Percentiles rank a stretch among this genome's conserved stretches.
Conservation (phyloP, 35 echinoderm and acorn worm species). For the Amphiura filiformis region DNA sequence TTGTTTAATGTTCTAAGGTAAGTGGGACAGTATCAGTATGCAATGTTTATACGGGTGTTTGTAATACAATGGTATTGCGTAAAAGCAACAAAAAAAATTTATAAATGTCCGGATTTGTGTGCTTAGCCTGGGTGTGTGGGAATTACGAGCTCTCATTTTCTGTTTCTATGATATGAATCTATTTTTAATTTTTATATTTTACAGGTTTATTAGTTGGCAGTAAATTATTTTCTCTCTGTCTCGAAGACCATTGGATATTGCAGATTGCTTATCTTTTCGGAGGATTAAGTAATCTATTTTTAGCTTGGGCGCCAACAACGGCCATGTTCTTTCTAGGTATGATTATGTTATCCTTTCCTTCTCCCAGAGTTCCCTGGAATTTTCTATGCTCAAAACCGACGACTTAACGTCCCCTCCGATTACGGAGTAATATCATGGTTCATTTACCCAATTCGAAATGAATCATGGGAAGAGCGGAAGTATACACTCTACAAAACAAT, state of each 20-base stretch:
- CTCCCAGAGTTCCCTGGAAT: no score
- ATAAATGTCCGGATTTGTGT: neutral
- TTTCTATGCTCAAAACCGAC: no score
- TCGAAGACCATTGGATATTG: neutral
- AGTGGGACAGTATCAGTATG: neutral
- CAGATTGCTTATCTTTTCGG: neutral
- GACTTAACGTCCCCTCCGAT: no score
- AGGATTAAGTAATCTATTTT: neutral
- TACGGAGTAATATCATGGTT: no score
- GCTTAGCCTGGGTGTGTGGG: neutral
- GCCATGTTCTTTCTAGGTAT: neutral
- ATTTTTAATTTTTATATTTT: neutral
- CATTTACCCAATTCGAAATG: no score
- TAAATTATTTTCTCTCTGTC: neutral
- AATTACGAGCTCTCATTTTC: no score
- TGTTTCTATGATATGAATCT: neutral
- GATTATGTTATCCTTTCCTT: no score
- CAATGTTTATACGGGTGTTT: neutral
- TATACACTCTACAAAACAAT: no score
- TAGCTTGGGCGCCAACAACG: neutral
- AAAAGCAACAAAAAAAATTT: neutral
- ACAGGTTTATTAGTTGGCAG: neutral
- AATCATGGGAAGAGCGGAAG: no score
- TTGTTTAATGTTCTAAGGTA: neutral
- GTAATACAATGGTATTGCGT: neutral